Base-by-base conservation (phyloP, 2,797 vertebrate genomes). In the Iguana delicatissima region DNA sequence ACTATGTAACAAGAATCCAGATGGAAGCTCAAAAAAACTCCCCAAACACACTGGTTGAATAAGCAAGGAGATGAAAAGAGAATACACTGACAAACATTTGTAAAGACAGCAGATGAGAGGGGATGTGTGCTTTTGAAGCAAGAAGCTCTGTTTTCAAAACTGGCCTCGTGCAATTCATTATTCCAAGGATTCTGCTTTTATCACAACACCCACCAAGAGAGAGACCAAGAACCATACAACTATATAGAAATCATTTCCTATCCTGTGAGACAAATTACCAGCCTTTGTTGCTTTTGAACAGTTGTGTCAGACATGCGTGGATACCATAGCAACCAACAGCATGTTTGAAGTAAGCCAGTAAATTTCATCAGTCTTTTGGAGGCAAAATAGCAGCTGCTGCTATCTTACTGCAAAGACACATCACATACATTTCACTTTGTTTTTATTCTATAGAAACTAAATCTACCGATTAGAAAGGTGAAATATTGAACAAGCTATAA, bases 361-460 rank as follows among this genome's bases (percentile, higher is more conserved):
- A 80, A 83, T 91, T 96, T 95, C 87, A 90, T 90, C 29, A 72
- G 62, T 73, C 85, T 77, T 87, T 77, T 84, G 35, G 86, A 94
- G 9, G 94, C 93, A 95, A 96, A 95, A 95, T 93, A 95, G 91
- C 89, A 94, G 35, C 89, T 95, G 85, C 88, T 94, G 94, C 92
- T 85, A 89, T 93, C 57, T 89, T 79, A 87, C 74, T 92, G 82
- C 67, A 82, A 74, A 57, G 94, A 83, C 46, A 86, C 90, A 92
- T 89, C 14, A 50, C 89, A 88, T 42, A 46, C 50, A 79, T n/a
- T 79, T 29, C 67, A 18, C 84, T 77, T 91, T 91, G 89, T 62
- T 84, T 83, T 83, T 87, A 55, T 83, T 52, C n/a, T 69, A 10
- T 55, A 74, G 67, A 80, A 90, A 82, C 22, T 0, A 76, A 74